phyloP scores from a whole-genome alignment of 2,797 vertebrate genomes.

The Hoplostethus atlanticus region DNA sequence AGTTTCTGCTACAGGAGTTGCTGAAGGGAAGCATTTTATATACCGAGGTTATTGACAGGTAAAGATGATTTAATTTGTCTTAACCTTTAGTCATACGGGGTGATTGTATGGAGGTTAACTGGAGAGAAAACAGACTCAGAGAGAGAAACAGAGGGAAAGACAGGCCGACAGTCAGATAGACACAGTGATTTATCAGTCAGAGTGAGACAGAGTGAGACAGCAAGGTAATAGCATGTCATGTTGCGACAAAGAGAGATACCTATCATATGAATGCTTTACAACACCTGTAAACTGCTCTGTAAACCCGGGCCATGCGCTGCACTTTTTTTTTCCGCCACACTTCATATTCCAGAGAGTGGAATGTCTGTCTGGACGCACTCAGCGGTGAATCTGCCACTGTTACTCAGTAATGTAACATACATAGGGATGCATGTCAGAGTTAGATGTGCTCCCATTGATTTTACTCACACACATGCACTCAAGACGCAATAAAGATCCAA shows the following conservation, averaged over 20 bases:
- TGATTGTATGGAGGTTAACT: constrained; percentile 39
- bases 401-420: constrained; percentile 47
- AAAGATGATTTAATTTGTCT: constrained; percentile 31
- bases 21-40: not conserved
- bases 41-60: constrained; percentile 15
- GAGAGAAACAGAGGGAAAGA: constrained; percentile 18
- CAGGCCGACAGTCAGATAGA: constrained; percentile 28
- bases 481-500: too few species aligned
- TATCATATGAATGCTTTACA: constrained; percentile 1
- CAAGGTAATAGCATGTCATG: constrained; percentile 7
- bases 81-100: constrained; percentile 24
- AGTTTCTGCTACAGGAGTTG: not conserved
- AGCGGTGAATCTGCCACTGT: constrained; percentile 26
- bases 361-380: constrained; percentile 15
- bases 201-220: constrained; percentile 10
- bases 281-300: constrained; percentile 33
- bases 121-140: constrained; percentile 13
- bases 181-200: constrained; percentile 29
- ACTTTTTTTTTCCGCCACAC: constrained; percentile 1
- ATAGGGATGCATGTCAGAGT: constrained; percentile 47
- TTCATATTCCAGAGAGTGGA: constrained; percentile 23
- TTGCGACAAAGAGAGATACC: constrained; percentile 8
- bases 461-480: constrained; percentile 18
- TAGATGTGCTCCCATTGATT: constrained; percentile 59
- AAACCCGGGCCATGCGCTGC: constrained; percentile 3